phyloP scores from a whole-genome alignment of 2,888 invertebrate genomes.

The Nomada lathburiana region DNA sequence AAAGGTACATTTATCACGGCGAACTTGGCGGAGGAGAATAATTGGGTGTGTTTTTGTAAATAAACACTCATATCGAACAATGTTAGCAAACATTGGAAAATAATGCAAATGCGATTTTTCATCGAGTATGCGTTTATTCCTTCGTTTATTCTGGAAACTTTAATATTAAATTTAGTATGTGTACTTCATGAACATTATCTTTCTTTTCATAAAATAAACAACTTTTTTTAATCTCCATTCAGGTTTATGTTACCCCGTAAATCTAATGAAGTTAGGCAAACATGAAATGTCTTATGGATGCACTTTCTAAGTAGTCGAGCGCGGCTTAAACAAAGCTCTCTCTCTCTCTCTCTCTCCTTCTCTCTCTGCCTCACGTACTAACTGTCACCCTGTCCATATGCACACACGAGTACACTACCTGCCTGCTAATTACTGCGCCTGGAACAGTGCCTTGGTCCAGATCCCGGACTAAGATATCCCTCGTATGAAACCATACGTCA shows the following conservation, averaged over 20 bases:
- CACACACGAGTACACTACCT: constrained; percentile 33
- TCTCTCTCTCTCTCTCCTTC: background rate
- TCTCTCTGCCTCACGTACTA: background rate
- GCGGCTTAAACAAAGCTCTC: constrained; percentile 29
- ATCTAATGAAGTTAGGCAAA: constrained; percentile 35
- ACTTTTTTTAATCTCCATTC: too few relatives aligned
- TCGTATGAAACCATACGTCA: constrained; percentile 51
- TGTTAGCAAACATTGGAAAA: too few relatives aligned
- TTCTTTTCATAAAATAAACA: too few relatives aligned
- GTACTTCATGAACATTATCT: too few relatives aligned
- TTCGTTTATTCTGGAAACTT: too few relatives aligned
- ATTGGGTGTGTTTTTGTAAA: too few relatives aligned
- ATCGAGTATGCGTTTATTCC: too few relatives aligned
- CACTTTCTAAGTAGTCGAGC: constrained; percentile 35
- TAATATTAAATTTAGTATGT: too few relatives aligned
- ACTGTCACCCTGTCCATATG: background rate
- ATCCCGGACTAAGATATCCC: constrained; percentile 61
- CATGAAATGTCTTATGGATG: constrained; percentile 28
- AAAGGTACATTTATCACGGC: too few relatives aligned
- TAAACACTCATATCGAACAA: too few relatives aligned
- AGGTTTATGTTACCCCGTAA: background rate
- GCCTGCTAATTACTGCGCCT: constrained; percentile 64
- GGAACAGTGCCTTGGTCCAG: constrained; percentile 57
- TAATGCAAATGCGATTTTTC: too few relatives aligned
- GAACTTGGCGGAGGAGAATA: too few relatives aligned